Evolutionary conservation across 2,888 invertebrate genomes (phyloP).

Genomic region (Ernsta delagoae): DNA sequence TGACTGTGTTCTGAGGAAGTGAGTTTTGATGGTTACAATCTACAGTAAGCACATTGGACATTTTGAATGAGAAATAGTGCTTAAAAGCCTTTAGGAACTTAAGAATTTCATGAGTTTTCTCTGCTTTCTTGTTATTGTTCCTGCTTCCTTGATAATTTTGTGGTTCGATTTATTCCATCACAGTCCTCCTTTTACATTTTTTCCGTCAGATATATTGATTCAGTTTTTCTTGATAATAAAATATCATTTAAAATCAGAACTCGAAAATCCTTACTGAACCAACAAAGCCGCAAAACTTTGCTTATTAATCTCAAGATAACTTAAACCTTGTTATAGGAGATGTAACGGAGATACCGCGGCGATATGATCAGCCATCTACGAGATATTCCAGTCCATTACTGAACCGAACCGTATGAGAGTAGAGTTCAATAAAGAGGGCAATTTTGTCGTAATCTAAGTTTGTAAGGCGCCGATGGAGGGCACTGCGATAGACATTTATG

Average conservation of each 20-base stretch:
- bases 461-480: slow-evolving; percentile 24
- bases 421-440: slow-evolving; percentile 25
- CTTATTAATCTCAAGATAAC: not conserved
- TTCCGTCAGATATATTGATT: too few species aligned
- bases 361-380: slow-evolving; percentile 28
- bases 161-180: not conserved
- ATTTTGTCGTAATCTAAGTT: slow-evolving; percentile 33
- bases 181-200: too few species aligned
- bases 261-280: slow-evolving; percentile 1
- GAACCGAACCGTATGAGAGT: slow-evolving; percentile 24
- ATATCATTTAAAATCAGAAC: not conserved
- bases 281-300: slow-evolving; percentile 18
- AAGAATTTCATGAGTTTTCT: not conserved
- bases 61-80: too few species aligned
- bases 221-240: not conserved
- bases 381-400: slow-evolving; percentile 27
- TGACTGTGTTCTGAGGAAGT: too few species aligned
- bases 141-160: not conserved
- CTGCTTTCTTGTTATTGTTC: not conserved
- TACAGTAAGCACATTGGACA: too few species aligned
- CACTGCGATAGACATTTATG: slow-evolving; percentile 19
- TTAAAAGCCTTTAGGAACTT: too few species aligned
- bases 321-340: not conserved
- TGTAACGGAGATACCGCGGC: not conserved
- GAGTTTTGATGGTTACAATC: too few species aligned